Evolutionary conservation across 2,888 invertebrate genomes (phyloP), one percentile per base, ranked within the genome.

Genomic region (Lithophane leautieri): DNA sequence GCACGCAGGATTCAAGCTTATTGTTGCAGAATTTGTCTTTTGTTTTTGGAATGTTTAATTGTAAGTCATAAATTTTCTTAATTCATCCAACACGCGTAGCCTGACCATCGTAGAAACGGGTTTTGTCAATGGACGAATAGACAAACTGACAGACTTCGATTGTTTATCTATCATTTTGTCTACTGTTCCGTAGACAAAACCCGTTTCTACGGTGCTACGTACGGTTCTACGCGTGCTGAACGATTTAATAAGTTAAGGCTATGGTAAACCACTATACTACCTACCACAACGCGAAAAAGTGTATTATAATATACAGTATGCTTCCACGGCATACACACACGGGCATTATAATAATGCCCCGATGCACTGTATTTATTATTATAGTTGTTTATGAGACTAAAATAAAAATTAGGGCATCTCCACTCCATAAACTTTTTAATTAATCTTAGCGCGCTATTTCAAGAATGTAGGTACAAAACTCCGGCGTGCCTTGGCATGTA

Each of bases 341-440:
- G 63, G 12, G 11, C 6, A 19, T 63, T 25, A 25, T n/a, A 42
- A 25, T 47, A 47, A 47, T 47, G 16, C 47, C 1, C 47, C 4
- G 6, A 47, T 16, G 47, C 47, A 12, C 47, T 16, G 4, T 16
- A 47, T 47, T 47, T 16, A 44, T 44, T 34, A 34, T 11, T 44
- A 7, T 25, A 25, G 25, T 44, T 44, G 1, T 7, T 1, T 14
- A 47, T 22, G 0, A 28, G 47, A 8, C 8, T 7, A 47, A 28
- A 19, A 28, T 60, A 9, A 47, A 22, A 25, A 28, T 60, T 9
- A 34, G 34, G 19, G 28, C 9, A 60, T 22, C 19, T 65, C 19
- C 44, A 65, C n/a, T n/a, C n/a, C n/a, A n/a, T n/a, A n/a, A n/a
- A n/a, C n/a, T 65, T 44, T 44, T 65, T 8, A 65, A 28, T 65